Percentiles rank a stretch among this genome's conserved stretches.
phyloP scores from a whole-genome alignment of 2,797 vertebrate species.

The Podarcis lilfordi region DNA sequence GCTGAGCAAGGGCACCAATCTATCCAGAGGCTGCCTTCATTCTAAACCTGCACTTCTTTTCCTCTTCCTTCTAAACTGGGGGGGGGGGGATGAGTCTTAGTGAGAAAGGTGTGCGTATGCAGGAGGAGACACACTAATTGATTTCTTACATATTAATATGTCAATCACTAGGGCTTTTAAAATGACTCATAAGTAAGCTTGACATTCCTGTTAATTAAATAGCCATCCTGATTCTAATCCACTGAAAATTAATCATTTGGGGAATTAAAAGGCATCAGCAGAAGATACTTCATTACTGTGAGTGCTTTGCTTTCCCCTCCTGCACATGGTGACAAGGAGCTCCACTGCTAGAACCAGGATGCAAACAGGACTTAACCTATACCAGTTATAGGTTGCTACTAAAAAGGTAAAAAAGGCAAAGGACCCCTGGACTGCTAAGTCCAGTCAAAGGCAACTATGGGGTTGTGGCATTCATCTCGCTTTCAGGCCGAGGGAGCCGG shows the following conservation, averaged over 20 bases:
- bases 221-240: conserved; percentile 76
- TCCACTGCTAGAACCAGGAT: not conserved
- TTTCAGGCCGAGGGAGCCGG: no score
- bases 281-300: conserved; percentile 55
- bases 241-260: conserved; percentile 75
- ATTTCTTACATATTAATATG: conserved; percentile 76
- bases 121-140: conserved; percentile 64
- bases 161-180: conserved; percentile 72
- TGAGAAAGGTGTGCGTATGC: conserved; percentile 53
- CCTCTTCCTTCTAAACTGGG: conserved; percentile 13
- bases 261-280: conserved; percentile 74
- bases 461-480: no score
- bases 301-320: not conserved
- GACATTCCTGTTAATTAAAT: conserved; percentile 81
- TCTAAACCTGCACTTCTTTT: not conserved
- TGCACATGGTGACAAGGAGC: not conserved
- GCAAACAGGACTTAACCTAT: not conserved
- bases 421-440: no score
- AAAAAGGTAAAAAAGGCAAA: no score
- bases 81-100: not conserved
- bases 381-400: not conserved
- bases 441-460: no score
- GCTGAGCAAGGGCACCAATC: no score
- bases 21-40: no score
- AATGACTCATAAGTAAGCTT: conserved; percentile 79